A percentile compares a stretch with the other conserved stretches of the same genome.
Evolutionary conservation across 2,113 vertebrate species (phyloP).

Genomic region (Takifugu bimaculatus): DNA sequence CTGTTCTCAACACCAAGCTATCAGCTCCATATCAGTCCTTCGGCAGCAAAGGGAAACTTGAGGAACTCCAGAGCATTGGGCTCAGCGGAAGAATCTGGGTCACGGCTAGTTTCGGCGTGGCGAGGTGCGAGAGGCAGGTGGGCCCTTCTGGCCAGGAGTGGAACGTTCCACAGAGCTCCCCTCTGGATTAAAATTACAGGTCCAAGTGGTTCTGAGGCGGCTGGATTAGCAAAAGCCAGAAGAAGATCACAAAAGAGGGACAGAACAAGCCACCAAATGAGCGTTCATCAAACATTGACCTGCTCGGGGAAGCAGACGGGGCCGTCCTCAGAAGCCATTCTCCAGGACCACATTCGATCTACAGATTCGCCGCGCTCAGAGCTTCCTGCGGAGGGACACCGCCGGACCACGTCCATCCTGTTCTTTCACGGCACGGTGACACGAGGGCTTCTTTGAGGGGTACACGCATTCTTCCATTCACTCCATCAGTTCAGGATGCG

Average conservation of each 20-base stretch:
- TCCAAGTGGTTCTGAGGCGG: conserved; percentile 15
- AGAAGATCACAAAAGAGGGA: neutral
- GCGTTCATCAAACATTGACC: neutral
- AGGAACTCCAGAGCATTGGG: conserved; percentile 31
- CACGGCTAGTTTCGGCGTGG: conserved; percentile 28
- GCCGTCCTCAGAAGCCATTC: conserved; percentile 10
- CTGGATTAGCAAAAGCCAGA: neutral
- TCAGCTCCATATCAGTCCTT: conserved; percentile 41
- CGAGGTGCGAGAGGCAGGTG: conserved; percentile 38
- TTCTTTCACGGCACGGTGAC: conserved; percentile 33
- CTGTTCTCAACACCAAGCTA: conserved; percentile 46
- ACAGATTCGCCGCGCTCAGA: conserved; percentile 48
- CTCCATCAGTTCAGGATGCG: conserved; percentile 47
- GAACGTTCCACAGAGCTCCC: conserved; percentile 26
- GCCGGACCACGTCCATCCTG: conserved; percentile 21
- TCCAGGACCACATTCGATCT: conserved; percentile 48
- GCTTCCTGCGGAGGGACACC: conserved; percentile 27
- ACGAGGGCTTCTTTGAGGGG: conserved; percentile 42
- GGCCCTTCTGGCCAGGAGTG: conserved; percentile 23
- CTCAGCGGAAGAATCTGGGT: conserved; percentile 43
- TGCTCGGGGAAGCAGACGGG: conserved; percentile 1
- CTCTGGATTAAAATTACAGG: conserved; percentile 20
- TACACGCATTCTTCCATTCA: conserved; percentile 46
- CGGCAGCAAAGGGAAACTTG: conserved; percentile 35
- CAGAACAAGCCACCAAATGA: neutral